phyloP scores from a whole-genome alignment of 1,140 invertebrate species.

The Psilanteris sp. region DNA sequence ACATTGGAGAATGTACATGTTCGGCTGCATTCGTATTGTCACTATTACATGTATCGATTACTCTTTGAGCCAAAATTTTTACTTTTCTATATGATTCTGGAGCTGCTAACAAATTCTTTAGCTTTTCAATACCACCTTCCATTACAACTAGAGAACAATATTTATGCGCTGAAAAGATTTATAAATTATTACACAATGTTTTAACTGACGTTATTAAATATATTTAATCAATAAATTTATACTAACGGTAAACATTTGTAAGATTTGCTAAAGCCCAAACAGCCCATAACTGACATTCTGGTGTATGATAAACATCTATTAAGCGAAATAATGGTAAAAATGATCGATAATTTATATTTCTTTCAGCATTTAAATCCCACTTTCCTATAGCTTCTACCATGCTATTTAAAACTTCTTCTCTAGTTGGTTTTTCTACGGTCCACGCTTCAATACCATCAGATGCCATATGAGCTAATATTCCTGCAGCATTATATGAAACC shows the following conservation, averaged over 20 bases:
- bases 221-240: constrained; percentile 14
- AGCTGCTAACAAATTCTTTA: constrained; percentile 84
- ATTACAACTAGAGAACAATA: constrained; percentile 92
- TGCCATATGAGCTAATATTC: constrained; percentile 96
- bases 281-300: constrained; percentile 96
- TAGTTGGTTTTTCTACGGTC: constrained; percentile 85
- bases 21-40: constrained; percentile 29
- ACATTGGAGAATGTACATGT: constrained; percentile 30
- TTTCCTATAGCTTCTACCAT: constrained; percentile 91
- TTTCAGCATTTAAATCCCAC: constrained; percentile 91
- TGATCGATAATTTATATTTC: constrained; percentile 98
- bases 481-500: constrained; percentile 98
- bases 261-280: constrained; percentile 99
- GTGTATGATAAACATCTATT: constrained; percentile 89
- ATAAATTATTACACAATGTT: constrained; percentile 14
- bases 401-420: constrained; percentile 86
- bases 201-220: too few relatives aligned
- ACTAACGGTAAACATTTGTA: constrained; percentile 94
- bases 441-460: constrained; percentile 93
- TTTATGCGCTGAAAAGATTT: constrained; percentile 84
- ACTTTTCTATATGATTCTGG: constrained; percentile 21
- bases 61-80: constrained; percentile 34
- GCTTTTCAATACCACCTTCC: constrained; percentile 90
- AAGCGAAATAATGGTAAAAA: constrained; percentile 94
- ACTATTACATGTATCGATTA: constrained; percentile 37